Conservation (phyloP, 2,113 vertebrate species). For the Dryoscopus gambensis region DNA sequence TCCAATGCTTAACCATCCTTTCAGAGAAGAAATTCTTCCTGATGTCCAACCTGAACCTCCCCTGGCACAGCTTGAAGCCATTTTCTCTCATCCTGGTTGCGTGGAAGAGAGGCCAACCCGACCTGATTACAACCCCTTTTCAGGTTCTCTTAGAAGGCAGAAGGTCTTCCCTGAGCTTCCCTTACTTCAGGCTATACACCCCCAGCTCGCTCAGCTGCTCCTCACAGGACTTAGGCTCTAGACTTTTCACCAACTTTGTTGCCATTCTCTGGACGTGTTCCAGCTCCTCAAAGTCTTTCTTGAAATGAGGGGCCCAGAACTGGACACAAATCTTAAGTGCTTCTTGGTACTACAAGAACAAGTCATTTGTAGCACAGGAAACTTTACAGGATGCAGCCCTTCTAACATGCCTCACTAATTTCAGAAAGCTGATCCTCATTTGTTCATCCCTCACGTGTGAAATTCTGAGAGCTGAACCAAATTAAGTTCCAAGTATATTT, state of each 20-base stretch:
- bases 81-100: not conserved
- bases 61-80: no score
- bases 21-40: not conserved
- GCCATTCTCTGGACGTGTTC: not conserved
- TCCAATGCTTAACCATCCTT: not conserved
- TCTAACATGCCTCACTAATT: not conserved
- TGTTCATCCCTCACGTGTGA: not conserved
- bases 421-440: not conserved
- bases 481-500: slow-evolving; percentile 44
- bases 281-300: not conserved
- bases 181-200: not conserved
- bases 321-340: not conserved
- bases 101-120: not conserved
- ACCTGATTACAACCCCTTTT: not conserved
- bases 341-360: not conserved
- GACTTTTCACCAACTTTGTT: not conserved
- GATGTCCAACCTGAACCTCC: not conserved
- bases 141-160: not conserved
- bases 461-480: slow-evolving; percentile 40
- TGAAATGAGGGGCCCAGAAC: not conserved
- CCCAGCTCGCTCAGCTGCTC: not conserved
- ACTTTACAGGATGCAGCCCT: not conserved
- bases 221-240: not conserved
- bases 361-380: not conserved
- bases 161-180: not conserved